phyloP scores from a whole-genome alignment of 2,888 invertebrate species.

The Drosophila subsilvestris region DNA sequence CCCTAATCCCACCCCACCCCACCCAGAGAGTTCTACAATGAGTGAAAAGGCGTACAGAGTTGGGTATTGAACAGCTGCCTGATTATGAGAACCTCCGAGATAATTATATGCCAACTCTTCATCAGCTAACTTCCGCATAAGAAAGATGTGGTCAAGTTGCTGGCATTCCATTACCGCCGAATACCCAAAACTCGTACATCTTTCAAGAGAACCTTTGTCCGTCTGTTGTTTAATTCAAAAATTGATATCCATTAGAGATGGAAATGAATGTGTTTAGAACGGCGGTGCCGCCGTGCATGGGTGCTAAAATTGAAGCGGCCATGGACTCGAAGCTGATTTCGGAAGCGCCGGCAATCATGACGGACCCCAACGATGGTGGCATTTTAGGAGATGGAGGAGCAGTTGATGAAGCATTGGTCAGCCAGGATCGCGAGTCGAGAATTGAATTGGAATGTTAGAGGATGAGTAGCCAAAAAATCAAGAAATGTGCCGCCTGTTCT shows the following conservation, averaged over 20 bases:
- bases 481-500: conserved; percentile 46
- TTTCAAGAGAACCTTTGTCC: neutral
- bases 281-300: conserved; percentile 75
- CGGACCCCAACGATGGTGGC: conserved; percentile 50
- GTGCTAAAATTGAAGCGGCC: conserved; percentile 66
- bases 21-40: neutral
- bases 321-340: conserved; percentile 70
- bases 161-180: neutral
- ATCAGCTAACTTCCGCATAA: too few relatives aligned
- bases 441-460: conserved; percentile 71
- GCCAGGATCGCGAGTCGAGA: conserved; percentile 7
- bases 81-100: neutral
- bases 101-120: neutral
- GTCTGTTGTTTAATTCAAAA: conserved; percentile 5
- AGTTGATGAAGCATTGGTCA: neutral
- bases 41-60: too few relatives aligned
- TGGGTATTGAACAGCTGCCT: too few relatives aligned
- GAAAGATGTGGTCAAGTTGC: too few relatives aligned
- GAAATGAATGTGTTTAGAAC: conserved; percentile 80
- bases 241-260: conserved; percentile 71
- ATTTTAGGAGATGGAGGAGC: conserved; percentile 28
- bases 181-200: too few relatives aligned
- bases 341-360: conserved; percentile 64
- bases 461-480: conserved; percentile 62
- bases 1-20: neutral